Base-by-base conservation (phyloP, 2,797 vertebrate genomes). In the Prionace glauca region DNA sequence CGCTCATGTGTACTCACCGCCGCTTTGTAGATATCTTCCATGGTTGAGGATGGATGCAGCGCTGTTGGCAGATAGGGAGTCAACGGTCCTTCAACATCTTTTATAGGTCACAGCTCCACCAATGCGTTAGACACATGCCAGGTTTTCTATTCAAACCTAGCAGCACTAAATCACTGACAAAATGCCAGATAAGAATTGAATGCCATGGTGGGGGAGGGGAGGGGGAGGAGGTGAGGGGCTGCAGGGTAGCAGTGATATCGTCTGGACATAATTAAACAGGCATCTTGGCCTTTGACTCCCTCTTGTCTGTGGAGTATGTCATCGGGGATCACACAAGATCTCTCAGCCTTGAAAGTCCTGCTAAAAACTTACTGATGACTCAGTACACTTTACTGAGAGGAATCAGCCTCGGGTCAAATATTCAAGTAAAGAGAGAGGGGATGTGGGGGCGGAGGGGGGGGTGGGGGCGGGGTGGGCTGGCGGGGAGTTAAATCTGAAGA, bases 21-120 rank as follows among this genome's bases (percentile, higher is more conserved):
- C 96, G 98, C 98, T 96, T 98, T 98, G 92, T 98, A 98, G 96
- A 98, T 98, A 96, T 98, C 98, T 96, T 98, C 98, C 98, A 98
- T 98, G 96, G 96, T 96, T 16, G 95, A 7, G 95, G 95, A 96
- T 62, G 94, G 87, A 95, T 95, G 60, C 29, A 79, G 65, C 88
- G 87, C 72, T 96, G 95, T 74, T 65, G 95, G 45, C 29, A 86
- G 96, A 94, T 62, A 26, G 95, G 95, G 71, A 95, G 0, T 81
- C 86, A 94, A 32, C 18, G 71, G 29, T 77, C 41, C 93, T 50
- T 26, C 26, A 92, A 24, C 71, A 50, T 77, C 93, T 56, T 60
- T 95, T 77, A 95, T 77, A 95, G 93, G 71, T 95, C 71, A n/a
- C 24, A 50, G 11, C 45, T 95, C 69, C 72, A 95, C 88, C 88